These are phyloP conservation scores for Euphonia xanthogaster DNA, from an alignment of 2,797 vertebrate genomes.

Conservation along the genomic window DNA sequence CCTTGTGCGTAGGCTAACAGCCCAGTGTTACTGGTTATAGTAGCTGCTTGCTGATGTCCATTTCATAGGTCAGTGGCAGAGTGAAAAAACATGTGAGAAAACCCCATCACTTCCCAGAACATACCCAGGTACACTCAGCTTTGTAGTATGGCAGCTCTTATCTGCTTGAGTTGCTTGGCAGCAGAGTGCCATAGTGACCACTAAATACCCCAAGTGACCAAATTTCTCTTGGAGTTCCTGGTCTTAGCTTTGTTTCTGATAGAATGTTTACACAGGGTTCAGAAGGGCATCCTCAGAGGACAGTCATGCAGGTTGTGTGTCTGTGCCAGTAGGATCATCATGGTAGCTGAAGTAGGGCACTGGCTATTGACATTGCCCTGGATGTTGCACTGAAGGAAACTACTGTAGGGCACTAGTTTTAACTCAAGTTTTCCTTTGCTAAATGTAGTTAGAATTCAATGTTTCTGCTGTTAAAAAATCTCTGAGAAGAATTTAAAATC, in stretches of 20 bases:
- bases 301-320: not conserved
- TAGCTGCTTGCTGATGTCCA: not conserved
- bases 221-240: not conserved
- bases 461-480: not conserved
- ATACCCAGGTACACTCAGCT: not conserved
- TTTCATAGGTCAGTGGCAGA: not conserved
- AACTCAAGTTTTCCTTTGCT: not conserved
- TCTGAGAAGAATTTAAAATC: not conserved
- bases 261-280: not conserved
- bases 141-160: not conserved
- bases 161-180: not conserved
- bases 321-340: not conserved
- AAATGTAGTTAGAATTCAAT: not conserved
- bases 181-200: not conserved
- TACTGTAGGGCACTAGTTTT: not conserved
- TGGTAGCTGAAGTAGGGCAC: not conserved
- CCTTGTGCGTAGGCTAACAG: not conserved
- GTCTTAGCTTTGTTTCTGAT: not conserved
- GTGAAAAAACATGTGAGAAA: not conserved
- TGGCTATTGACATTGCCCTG: not conserved
- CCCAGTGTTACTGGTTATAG: not conserved
- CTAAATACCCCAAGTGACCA: not conserved
- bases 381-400: not conserved
- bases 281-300: not conserved
- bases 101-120: not conserved